Evolutionary conservation across 2,797 vertebrate genomes (phyloP).

Genomic region (Pitangus sulphuratus): DNA sequence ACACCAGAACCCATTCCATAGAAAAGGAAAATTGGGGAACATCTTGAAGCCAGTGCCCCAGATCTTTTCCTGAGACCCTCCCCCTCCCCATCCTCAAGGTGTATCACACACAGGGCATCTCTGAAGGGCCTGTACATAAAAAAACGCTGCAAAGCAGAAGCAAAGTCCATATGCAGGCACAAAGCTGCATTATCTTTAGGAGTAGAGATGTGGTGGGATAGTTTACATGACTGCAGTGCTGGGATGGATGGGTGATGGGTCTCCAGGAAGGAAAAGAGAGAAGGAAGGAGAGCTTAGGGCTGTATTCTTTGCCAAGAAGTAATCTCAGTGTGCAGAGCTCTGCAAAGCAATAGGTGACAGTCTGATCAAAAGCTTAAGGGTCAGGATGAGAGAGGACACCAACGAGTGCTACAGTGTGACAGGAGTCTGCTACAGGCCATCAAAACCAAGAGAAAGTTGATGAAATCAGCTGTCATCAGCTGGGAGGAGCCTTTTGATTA

Average conservation of each 20-base stretch:
- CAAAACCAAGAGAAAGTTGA: background rate
- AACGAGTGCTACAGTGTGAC: fast-evolving
- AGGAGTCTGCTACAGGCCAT: background rate
- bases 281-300: background rate
- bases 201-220: background rate
- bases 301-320: background rate
- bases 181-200: background rate
- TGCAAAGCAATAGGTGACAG: background rate
- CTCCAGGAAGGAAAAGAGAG: background rate
- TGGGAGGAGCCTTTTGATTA: background rate
- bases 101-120: background rate
- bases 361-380: background rate
- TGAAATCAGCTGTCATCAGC: background rate
- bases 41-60: background rate
- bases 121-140: background rate
- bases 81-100: background rate
- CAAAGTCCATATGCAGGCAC: background rate
- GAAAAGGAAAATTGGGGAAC: background rate
- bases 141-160: background rate
- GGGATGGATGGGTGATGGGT: background rate
- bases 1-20: background rate
- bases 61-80: background rate
- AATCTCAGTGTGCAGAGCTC: background rate
- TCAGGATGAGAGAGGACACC: background rate
- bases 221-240: background rate